A percentile compares a stretch with the other conserved stretches of the same genome.
Evolutionary conservation across 2,113 vertebrate species (phyloP).

Genomic region (Romanogobio albipinnatus): DNA sequence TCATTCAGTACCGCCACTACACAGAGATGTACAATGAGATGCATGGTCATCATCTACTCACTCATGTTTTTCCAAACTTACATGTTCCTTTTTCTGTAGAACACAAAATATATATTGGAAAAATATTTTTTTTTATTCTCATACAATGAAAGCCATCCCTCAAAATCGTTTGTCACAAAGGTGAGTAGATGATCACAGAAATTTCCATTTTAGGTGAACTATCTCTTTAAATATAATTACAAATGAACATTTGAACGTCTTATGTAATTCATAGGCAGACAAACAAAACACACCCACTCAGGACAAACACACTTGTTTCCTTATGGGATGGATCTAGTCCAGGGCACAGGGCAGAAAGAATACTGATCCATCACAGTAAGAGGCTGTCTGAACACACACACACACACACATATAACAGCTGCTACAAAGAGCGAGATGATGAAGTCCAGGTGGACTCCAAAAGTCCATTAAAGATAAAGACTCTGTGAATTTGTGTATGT

Average conservation of each 20-base stretch:
- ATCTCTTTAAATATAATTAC: neutral
- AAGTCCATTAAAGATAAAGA: constrained; percentile 53
- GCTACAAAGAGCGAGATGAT: constrained; percentile 65
- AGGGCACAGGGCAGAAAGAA: constrained; percentile 77
- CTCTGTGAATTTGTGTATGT: constrained; percentile 37
- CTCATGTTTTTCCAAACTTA: neutral
- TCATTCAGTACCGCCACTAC: neutral
- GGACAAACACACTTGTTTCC: constrained; percentile 73
- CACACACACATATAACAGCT: constrained; percentile 53
- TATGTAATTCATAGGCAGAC: neutral
- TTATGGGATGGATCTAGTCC: constrained; percentile 78
- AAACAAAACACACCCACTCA: constrained; percentile 38
- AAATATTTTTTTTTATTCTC: too few species aligned
- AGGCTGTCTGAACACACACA: constrained; percentile 68
- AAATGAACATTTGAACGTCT: neutral
- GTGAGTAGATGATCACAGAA: neutral
- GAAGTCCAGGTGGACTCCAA: constrained; percentile 73
- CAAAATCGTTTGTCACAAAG: neutral
- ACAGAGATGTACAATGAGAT: neutral
- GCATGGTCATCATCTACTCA: neutral
- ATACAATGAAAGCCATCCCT: neutral
- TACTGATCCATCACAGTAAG: constrained; percentile 79
- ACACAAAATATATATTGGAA: neutral
- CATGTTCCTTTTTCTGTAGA: neutral
- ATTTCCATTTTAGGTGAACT: neutral